Percentiles rank a stretch among this genome's conserved stretches.
These are phyloP conservation scores for Myotis davidii DNA, from an alignment of 2,113 vertebrate species.

Conservation along the genomic window DNA sequence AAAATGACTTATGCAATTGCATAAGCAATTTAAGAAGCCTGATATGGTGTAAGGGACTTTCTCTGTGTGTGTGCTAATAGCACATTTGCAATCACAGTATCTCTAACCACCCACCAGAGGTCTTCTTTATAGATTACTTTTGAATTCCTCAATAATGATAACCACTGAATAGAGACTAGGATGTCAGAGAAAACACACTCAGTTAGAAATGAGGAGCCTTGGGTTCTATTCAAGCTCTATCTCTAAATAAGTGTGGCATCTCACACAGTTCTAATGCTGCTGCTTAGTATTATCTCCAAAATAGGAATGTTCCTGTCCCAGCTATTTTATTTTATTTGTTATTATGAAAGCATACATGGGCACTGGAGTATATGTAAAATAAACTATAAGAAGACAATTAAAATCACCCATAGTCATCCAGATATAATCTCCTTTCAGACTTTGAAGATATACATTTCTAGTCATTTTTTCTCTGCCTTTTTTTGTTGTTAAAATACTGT, in stretches of 20 bases:
- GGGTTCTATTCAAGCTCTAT: background rate
- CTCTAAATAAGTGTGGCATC: conserved; percentile 23
- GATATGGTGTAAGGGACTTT: background rate
- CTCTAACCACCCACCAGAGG: background rate
- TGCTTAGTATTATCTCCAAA: conserved; percentile 38
- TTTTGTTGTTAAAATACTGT: background rate
- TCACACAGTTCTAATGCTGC: background rate
- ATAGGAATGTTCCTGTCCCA: background rate
- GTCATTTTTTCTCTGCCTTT: background rate
- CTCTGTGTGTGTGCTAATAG: background rate
- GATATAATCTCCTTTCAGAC: conserved; percentile 43
- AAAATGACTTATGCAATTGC: background rate
- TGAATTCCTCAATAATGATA: conserved; percentile 46
- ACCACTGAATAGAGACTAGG: background rate
- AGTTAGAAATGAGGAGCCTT: conserved; percentile 4
- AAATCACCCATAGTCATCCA: background rate
- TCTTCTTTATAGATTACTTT: conserved; percentile 1
- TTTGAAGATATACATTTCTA: background rate
- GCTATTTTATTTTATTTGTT: conserved; percentile 2
- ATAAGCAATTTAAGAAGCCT: background rate
- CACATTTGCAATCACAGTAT: background rate
- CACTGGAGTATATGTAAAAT: background rate
- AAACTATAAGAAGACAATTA: conserved; percentile 13
- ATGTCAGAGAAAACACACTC: conserved; percentile 28
- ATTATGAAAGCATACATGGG: background rate